Conservation (phyloP, 1,140 invertebrate species). For the Neelides sp. region DNA sequence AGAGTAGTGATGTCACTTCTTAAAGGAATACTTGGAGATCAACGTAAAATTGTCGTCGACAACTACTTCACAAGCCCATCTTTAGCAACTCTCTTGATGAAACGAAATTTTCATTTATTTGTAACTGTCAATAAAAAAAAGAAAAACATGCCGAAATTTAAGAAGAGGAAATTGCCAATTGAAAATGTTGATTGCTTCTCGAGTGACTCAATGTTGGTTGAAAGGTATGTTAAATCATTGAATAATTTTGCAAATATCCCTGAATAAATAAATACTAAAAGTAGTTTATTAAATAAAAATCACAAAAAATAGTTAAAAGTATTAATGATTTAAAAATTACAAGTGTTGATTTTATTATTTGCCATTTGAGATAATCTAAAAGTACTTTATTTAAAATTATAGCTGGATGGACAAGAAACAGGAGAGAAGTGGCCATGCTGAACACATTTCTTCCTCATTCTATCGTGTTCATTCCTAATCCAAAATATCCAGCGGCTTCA, state of each 20-base stretch:
- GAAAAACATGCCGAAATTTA: slow-evolving; percentile 20
- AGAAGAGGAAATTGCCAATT: slow-evolving; percentile 1
- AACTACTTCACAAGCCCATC: slow-evolving; percentile 36
- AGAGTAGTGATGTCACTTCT: slow-evolving; percentile 33
- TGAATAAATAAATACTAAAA: background rate
- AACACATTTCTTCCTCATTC: slow-evolving; percentile 5
- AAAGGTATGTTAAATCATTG: slow-evolving; percentile 7
- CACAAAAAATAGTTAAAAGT: no score
- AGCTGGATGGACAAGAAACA: slow-evolving; percentile 2
- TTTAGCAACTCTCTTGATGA: slow-evolving; percentile 31
- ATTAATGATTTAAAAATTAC: no score
- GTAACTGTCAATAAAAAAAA: slow-evolving; percentile 33
- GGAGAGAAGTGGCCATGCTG: slow-evolving; percentile 13
- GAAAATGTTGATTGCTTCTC: background rate
- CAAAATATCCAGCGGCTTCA: slow-evolving; percentile 18
- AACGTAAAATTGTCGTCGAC: slow-evolving; percentile 35
- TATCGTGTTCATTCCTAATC: background rate
- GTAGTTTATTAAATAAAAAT: background rate
- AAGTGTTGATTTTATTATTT: no score
- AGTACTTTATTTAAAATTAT: background rate
- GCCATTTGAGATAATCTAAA: no score
- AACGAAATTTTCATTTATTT: slow-evolving; percentile 32
- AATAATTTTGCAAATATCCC: background rate
- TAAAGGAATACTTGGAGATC: slow-evolving; percentile 31
- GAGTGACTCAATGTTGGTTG: slow-evolving; percentile 1